These are phyloP conservation scores for Boulengeromyrus knoepffleri DNA, from an alignment of 2,113 vertebrate species.

Conservation along the genomic window DNA sequence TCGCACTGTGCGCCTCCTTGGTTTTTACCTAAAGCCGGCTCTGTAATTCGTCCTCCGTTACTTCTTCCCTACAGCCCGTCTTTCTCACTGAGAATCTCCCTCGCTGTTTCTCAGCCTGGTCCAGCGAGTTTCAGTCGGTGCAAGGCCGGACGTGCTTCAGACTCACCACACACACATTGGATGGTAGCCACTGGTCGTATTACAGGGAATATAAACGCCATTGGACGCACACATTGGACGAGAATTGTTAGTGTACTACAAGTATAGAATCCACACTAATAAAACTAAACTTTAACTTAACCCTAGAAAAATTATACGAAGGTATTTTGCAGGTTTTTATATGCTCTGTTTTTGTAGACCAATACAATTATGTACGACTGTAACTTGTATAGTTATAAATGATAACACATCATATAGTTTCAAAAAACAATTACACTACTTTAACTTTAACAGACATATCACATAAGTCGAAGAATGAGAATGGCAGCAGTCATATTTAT, in stretches of 20 bases:
- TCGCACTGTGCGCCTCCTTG: conserved; percentile 35
- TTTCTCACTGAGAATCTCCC: conserved; percentile 25
- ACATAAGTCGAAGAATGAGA: too few relatives aligned
- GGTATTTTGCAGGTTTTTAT: not conserved
- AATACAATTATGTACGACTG: not conserved
- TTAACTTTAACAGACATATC: not conserved
- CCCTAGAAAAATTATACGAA: not conserved
- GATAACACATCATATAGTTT: not conserved
- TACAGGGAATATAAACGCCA: not conserved
- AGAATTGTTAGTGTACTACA: too few relatives aligned
- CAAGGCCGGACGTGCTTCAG: conserved; percentile 26
- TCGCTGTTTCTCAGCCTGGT: conserved; percentile 2
- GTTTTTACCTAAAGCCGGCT: conserved; percentile 33
- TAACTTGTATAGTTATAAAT: not conserved
- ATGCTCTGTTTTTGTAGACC: not conserved
- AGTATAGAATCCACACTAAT: not conserved
- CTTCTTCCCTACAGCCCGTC: not conserved
- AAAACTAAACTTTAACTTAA: not conserved
- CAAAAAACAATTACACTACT: not conserved
- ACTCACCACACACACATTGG: conserved; percentile 17
- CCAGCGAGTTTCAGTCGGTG: conserved; percentile 18
- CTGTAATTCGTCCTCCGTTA: conserved; percentile 30
- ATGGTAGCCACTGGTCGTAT: conserved; percentile 15
- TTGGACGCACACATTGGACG: not conserved
- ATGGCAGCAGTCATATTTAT: not conserved